Percentiles rank a stretch among this genome's conserved stretches.
Conservation (phyloP, 2,113 vertebrate species). For the Labrus mixtus region DNA sequence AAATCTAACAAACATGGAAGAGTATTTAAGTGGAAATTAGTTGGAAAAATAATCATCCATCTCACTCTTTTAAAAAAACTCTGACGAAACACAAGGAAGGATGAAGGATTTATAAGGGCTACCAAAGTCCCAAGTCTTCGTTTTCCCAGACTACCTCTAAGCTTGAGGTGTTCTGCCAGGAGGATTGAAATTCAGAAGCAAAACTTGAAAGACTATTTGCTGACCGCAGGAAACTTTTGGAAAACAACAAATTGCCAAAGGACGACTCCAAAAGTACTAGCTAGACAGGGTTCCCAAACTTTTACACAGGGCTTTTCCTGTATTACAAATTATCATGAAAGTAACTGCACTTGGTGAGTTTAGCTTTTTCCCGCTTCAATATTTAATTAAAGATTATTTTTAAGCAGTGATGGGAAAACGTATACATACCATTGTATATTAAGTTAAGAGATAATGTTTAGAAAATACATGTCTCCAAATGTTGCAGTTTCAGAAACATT, state of each 20-base stretch:
- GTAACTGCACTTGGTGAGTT: no score
- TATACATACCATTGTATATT: not conserved
- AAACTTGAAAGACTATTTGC: not conserved
- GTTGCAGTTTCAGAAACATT: not conserved
- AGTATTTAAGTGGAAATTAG: no score
- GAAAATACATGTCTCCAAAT: not conserved
- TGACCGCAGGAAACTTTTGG: not conserved
- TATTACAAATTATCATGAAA: no score
- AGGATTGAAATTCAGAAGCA: not conserved
- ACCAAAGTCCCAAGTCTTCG: no score
- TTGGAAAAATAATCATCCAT: no score
- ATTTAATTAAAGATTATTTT: no score
- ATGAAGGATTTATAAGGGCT: not conserved
- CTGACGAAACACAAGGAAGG: not conserved
- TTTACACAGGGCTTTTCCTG: not conserved
- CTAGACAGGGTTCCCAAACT: not conserved
- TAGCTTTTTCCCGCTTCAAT: no score
- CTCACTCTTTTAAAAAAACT: no score
- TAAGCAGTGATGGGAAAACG: no score
- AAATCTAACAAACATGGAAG: not conserved
- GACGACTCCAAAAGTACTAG: not conserved
- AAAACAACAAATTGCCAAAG: not conserved
- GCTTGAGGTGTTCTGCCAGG: not conserved
- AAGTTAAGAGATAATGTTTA: no score
- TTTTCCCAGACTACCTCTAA: not conserved